A percentile compares a stretch with the other conserved stretches of the same genome.
Conservation (phyloP, 2,797 vertebrate genomes). For the Odontamblyopus rebecca region DNA sequence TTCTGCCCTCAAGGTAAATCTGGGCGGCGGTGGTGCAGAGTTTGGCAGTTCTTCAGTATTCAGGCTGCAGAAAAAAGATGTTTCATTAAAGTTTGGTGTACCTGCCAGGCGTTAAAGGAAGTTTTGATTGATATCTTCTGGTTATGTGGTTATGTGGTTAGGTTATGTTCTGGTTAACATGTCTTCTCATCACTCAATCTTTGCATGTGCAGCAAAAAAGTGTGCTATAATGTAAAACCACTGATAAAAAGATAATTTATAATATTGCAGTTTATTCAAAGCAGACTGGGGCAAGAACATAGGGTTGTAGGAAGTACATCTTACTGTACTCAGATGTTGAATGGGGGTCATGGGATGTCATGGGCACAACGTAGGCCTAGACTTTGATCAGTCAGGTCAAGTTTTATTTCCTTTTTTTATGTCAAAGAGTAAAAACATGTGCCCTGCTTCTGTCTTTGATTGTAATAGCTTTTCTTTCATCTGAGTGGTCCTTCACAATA, state of each 20-base stretch:
- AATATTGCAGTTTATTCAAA: neutral
- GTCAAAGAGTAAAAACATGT: neutral
- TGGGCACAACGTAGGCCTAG: neutral
- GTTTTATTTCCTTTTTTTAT: neutral
- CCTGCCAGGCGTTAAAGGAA: neutral
- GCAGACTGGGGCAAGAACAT: neutral
- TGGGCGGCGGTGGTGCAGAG: no score
- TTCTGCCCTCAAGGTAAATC: no score
- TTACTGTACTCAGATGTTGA: neutral
- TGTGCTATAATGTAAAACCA: no score
- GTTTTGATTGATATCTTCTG: conserved; percentile 4
- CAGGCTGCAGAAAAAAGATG: no score
- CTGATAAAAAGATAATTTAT: no score
- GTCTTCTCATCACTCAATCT: neutral
- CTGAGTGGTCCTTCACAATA: neutral
- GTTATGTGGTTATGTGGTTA: neutral
- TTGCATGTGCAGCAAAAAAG: neutral
- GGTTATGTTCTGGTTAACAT: neutral
- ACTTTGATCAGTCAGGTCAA: neutral
- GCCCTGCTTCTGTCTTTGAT: neutral
- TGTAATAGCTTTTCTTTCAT: neutral
- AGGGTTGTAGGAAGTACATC: neutral
- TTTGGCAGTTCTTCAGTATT: no score
- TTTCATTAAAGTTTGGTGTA: no score
- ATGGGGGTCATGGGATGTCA: neutral